Conservation (phyloP, 2,113 vertebrate species). For the Brienomyrus brachyistius region DNA sequence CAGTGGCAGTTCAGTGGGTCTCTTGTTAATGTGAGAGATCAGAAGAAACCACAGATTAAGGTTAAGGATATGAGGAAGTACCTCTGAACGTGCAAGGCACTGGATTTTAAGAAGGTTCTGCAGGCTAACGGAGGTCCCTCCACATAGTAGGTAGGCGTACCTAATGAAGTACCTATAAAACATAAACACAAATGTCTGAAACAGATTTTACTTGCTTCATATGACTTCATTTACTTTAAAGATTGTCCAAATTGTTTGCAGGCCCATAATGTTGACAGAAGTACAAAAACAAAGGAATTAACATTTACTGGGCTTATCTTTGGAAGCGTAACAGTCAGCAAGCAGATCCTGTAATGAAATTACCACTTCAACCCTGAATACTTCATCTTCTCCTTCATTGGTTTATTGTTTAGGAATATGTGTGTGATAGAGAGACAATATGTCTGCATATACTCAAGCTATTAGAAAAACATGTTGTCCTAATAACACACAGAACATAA, state of each 20-base stretch:
- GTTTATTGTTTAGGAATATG: background rate
- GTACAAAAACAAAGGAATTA: background rate
- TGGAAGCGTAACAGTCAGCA: background rate
- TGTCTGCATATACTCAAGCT: background rate
- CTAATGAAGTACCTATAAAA: background rate
- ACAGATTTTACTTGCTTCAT: background rate
- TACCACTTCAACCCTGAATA: background rate
- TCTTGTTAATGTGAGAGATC: background rate
- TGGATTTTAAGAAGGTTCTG: background rate
- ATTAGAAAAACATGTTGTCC: background rate
- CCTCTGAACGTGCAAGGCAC: background rate
- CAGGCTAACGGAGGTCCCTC: background rate
- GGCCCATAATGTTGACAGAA: background rate
- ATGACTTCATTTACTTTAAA: background rate
- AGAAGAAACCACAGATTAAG: background rate
- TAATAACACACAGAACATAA: background rate
- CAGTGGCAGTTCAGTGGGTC: background rate
- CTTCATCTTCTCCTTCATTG: background rate
- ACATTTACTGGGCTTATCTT: background rate
- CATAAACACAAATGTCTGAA: background rate
- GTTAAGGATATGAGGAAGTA: background rate
- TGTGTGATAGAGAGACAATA: background rate
- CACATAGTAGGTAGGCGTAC: background rate
- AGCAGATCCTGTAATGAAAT: background rate
- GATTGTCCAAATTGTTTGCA: background rate